Evolutionary conservation across 2,888 invertebrate genomes (phyloP).

Genomic region (Phania funesta): DNA sequence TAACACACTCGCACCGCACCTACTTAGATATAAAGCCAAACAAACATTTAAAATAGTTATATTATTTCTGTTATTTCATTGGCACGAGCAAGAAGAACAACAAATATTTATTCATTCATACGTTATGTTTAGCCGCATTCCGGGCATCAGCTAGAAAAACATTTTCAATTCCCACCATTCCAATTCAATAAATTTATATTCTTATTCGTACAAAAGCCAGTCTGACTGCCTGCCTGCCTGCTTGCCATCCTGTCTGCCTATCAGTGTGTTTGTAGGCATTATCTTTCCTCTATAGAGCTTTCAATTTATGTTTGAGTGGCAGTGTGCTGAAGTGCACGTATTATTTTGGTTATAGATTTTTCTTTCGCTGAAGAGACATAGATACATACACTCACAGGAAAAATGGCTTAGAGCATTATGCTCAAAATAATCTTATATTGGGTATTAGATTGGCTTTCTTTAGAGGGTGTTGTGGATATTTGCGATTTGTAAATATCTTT

Average conservation of each 20-base stretch:
- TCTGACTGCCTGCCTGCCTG: neutral
- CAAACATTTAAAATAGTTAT: slow-evolving; percentile 38
- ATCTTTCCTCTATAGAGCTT: slow-evolving; percentile 22
- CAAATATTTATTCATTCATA: slow-evolving; percentile 19
- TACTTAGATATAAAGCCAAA: neutral
- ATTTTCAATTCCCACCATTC: neutral
- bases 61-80: slow-evolving; percentile 16
- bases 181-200: slow-evolving; percentile 4
- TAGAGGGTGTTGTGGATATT: neutral
- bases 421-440: slow-evolving; percentile 1
- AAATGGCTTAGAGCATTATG: neutral
- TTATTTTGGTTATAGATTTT: slow-evolving; percentile 40
- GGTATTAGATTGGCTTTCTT: slow-evolving; percentile 19
- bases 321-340: neutral
- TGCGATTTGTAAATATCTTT: slow-evolving; percentile 28
- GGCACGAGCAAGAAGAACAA: neutral
- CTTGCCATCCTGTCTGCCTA: neutral
- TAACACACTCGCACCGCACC: too few species aligned
- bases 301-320: slow-evolving; percentile 20
- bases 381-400: neutral
- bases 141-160: neutral
- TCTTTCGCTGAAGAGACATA: neutral
- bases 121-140: neutral
- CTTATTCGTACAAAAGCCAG: neutral
- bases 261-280: neutral